phyloP scores from a whole-genome alignment of 2,888 invertebrate species.

The Eumerus sabulonum region DNA sequence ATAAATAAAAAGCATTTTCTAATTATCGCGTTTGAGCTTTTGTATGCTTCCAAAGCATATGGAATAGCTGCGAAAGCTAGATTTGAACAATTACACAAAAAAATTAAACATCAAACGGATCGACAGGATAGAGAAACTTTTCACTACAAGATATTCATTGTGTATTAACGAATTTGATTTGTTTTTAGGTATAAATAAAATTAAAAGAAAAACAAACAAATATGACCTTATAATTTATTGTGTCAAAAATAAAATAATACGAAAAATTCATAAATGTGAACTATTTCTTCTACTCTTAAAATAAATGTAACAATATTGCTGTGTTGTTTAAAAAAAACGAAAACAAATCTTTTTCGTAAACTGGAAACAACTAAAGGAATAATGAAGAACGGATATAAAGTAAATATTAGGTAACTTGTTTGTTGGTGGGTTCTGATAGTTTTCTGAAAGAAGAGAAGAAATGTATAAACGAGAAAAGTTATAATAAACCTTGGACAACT shows the following conservation, averaged over 20 bases:
- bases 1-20: too few relatives aligned
- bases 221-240: not conserved
- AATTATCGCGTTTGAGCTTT: too few relatives aligned
- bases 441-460: too few relatives aligned
- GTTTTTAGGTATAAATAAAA: constrained; percentile 6
- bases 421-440: constrained; percentile 20
- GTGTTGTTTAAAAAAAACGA: constrained; percentile 11
- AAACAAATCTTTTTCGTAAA: constrained; percentile 5
- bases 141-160: constrained; percentile 16
- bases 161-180: constrained; percentile 33
- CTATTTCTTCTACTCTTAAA: constrained; percentile 5
- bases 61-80: too few relatives aligned
- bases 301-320: constrained; percentile 11
- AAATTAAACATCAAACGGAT: constrained; percentile 19
- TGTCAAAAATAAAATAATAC: too few relatives aligned
- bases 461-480: too few relatives aligned
- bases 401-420: constrained; percentile 11
- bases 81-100: too few relatives aligned
- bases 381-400: not conserved
- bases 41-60: too few relatives aligned
- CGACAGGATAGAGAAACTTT: constrained; percentile 63
- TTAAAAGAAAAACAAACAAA: constrained; percentile 3
- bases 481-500: too few relatives aligned
- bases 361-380: constrained; percentile 14
- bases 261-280: constrained; percentile 11